Evolutionary conservation across 1,140 invertebrate species (phyloP).

Genomic region (Orius insidiosus): DNA sequence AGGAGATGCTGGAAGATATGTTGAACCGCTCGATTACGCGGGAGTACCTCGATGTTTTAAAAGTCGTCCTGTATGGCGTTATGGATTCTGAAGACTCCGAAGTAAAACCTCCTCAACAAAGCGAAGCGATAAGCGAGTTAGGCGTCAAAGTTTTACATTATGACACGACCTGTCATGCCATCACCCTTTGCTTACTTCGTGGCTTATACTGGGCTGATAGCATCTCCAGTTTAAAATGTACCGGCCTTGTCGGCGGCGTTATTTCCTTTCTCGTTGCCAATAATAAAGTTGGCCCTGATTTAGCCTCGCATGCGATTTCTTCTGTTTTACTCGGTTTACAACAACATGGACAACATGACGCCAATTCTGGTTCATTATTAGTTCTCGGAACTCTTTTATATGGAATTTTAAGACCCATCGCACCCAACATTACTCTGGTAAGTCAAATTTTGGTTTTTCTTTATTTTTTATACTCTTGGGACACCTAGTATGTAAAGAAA

Average conservation of each 20-base stretch:
- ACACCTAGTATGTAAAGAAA: too few species aligned
- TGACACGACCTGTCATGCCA: constrained; percentile 42
- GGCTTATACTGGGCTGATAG: constrained; percentile 77
- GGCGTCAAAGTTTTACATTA: constrained; percentile 44
- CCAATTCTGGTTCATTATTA: constrained; percentile 40
- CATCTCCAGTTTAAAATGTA: constrained; percentile 55
- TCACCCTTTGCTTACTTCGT: constrained; percentile 42
- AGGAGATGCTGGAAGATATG: constrained; percentile 78
- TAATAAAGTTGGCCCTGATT: constrained; percentile 39
- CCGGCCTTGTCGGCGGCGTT: constrained; percentile 46
- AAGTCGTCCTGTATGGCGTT: constrained; percentile 41
- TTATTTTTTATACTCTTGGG: too few species aligned
- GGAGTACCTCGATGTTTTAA: constrained; percentile 71
- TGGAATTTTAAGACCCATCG: constrained; percentile 56
- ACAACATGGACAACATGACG: constrained; percentile 68
- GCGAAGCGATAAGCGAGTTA: constrained; percentile 54
- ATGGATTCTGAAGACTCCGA: constrained; percentile 36
- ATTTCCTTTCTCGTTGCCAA: constrained; percentile 39
- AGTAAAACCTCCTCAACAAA: constrained; percentile 31
- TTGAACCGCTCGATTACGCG: constrained; percentile 67
- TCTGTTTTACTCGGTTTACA: constrained; percentile 56
- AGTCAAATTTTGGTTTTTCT: background rate
- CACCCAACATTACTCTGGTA: constrained; percentile 41
- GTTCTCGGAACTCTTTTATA: constrained; percentile 51
- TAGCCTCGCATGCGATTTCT: constrained; percentile 50